Evolutionary conservation across 2,888 invertebrate species (phyloP).

Genomic region (Gibbula magus): DNA sequence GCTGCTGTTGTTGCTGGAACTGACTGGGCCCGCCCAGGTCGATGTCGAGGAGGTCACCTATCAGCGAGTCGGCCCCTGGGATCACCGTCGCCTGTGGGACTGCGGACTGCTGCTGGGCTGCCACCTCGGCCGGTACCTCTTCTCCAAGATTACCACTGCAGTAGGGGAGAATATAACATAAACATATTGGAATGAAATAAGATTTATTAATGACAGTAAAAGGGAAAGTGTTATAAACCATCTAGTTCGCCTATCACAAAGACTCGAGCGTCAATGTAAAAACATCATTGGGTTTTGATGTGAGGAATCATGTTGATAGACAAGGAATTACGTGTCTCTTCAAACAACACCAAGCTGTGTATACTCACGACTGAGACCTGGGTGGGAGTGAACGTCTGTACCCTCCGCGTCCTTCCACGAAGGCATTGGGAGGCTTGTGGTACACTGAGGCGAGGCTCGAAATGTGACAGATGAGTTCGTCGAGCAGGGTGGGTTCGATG

Average conservation of each 20-base stretch:
- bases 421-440: slow-evolving; percentile 98
- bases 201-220: too few species aligned
- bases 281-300: too few species aligned
- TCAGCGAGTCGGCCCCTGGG: slow-evolving; percentile 90
- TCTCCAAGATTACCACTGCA: slow-evolving; percentile 47
- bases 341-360: not conserved
- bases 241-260: too few species aligned
- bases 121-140: slow-evolving; percentile 26
- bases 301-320: too few species aligned
- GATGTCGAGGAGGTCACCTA: slow-evolving; percentile 97
- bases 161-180: not conserved
- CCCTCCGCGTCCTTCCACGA: slow-evolving; percentile 86
- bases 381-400: slow-evolving; percentile 64
- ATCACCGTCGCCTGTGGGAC: slow-evolving; percentile 79
- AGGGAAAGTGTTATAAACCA: too few species aligned
- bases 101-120: slow-evolving; percentile 53
- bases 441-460: slow-evolving; percentile 98
- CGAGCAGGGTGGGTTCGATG: slow-evolving; percentile 95
- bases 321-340: too few species aligned
- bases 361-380: slow-evolving; percentile 65
- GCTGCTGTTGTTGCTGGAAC: slow-evolving; percentile 71
- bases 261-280: too few species aligned
- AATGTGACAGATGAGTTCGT: slow-evolving; percentile 99
- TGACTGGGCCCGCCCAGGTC: slow-evolving; percentile 85
- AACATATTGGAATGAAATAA: not conserved